Conservation (phyloP, 2,888 invertebrate species). For the Operophtera brumata region DNA sequence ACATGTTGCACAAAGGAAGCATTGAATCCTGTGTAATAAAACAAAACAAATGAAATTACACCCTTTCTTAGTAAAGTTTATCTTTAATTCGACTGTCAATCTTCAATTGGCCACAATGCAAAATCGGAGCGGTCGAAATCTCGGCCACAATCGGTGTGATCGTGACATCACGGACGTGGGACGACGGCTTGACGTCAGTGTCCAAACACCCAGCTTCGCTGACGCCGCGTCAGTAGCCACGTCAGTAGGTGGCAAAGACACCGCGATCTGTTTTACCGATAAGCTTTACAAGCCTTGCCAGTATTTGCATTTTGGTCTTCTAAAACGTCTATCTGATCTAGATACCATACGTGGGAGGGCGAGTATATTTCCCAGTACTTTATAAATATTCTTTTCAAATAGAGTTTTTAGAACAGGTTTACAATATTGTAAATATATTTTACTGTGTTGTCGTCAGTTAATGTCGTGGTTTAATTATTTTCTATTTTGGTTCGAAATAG, state of each 20-base stretch:
- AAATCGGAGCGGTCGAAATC: slow-evolving; percentile 61
- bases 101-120: slow-evolving; percentile 54
- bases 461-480: slow-evolving; percentile 13
- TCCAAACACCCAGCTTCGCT: slow-evolving; percentile 30
- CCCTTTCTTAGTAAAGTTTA: slow-evolving; percentile 29
- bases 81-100: slow-evolving; percentile 54
- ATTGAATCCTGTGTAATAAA: slow-evolving; percentile 10
- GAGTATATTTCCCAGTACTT: slow-evolving; percentile 38
- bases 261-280: slow-evolving; percentile 56
- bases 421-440: slow-evolving; percentile 33
- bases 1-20: slow-evolving; percentile 25
- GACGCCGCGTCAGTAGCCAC: slow-evolving; percentile 31
- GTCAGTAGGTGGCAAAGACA: slow-evolving; percentile 36
- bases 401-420: slow-evolving; percentile 23
- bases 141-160: slow-evolving; percentile 64
- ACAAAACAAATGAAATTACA: slow-evolving; percentile 24
- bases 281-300: slow-evolving; percentile 61
- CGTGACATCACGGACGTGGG: slow-evolving; percentile 37
- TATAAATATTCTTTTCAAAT: slow-evolving; percentile 22
- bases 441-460: slow-evolving; percentile 2
- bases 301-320: slow-evolving; percentile 64
- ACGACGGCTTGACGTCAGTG: slow-evolving; percentile 38
- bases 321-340: slow-evolving; percentile 48
- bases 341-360: slow-evolving; percentile 37
- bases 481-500: slow-evolving; percentile 3